Evolutionary conservation across 2,888 invertebrate species (phyloP).

Genomic region (Acanthosepion esculentum): DNA sequence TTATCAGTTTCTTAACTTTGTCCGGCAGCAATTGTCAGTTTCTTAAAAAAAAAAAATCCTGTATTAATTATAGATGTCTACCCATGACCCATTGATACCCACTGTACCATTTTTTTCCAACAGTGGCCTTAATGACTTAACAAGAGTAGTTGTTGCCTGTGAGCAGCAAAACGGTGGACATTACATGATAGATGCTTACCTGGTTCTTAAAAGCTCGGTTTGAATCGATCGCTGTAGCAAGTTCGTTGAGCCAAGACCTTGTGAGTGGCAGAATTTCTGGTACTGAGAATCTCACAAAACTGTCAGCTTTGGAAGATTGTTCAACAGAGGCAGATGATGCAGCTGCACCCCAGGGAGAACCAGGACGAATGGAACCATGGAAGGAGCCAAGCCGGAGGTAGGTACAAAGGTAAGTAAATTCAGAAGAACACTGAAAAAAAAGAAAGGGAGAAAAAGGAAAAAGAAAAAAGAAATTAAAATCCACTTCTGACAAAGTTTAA

Average conservation of each 20-base stretch:
- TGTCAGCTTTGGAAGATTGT: slow-evolving; percentile 38
- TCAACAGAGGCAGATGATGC: slow-evolving; percentile 48
- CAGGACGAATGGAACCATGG: background rate
- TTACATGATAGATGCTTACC: slow-evolving; percentile 58
- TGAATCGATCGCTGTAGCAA: slow-evolving; percentile 78
- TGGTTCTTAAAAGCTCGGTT: slow-evolving; percentile 79
- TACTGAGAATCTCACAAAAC: slow-evolving; percentile 67
- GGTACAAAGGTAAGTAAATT: slow-evolving; percentile 64
- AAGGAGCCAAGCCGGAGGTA: slow-evolving; percentile 61
- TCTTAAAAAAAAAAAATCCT: too few relatives aligned
- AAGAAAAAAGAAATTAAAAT: background rate
- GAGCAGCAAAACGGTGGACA: too few relatives aligned
- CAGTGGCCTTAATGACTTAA: too few relatives aligned
- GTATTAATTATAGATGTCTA: too few relatives aligned
- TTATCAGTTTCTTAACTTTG: too few relatives aligned
- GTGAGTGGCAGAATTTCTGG: slow-evolving; percentile 74
- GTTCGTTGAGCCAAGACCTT: slow-evolving; percentile 83
- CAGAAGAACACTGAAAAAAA: slow-evolving; percentile 58
- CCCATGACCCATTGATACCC: too few relatives aligned
- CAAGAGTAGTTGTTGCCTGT: too few relatives aligned
- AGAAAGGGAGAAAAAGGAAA: background rate
- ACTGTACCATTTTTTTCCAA: too few relatives aligned
- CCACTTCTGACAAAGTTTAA: background rate
- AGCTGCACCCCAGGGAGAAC: slow-evolving; percentile 40
- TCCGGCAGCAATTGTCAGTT: too few relatives aligned